Conservation (phyloP, 92 coral and sea anemone genomes). For the Epizoanthus stellaris region DNA sequence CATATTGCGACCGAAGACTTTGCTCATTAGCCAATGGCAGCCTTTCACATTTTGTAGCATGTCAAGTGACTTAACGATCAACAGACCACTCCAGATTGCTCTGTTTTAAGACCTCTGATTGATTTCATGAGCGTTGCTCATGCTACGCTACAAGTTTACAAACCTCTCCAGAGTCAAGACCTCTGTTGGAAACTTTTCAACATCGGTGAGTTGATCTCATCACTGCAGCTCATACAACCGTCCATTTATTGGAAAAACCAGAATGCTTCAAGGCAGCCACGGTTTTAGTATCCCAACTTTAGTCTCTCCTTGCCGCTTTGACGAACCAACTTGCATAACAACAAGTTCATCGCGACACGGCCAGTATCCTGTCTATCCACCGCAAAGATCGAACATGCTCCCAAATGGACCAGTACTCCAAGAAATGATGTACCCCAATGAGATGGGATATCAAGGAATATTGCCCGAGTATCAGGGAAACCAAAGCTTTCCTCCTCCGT, state of each 20-base stretch:
- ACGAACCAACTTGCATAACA: constrained; percentile 68
- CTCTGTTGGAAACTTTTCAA: constrained; percentile 28
- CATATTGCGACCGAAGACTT: constrained; percentile 45
- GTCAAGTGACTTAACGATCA: constrained; percentile 39
- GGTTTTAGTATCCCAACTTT: constrained; percentile 83
- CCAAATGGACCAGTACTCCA: constrained; percentile 81
- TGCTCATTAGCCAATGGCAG: constrained; percentile 68
- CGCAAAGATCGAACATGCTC: constrained; percentile 66
- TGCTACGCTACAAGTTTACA: constrained; percentile 13
- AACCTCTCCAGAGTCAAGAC: constrained; percentile 25
- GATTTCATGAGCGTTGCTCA: constrained; percentile 35
- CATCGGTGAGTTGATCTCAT: background rate
- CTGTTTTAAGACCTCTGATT: constrained; percentile 17
- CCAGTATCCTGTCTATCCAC: constrained; percentile 71
- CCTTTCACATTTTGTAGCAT: constrained; percentile 38
- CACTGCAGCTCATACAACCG: background rate
- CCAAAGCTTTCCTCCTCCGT: constrained; percentile 64
- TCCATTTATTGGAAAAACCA: constrained; percentile 12
- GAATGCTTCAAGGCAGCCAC: constrained; percentile 75
- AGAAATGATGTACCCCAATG: constrained; percentile 85
- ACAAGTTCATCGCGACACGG: constrained; percentile 71
- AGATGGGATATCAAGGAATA: constrained; percentile 75
- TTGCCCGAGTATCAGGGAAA: constrained; percentile 75
- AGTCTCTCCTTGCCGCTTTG: constrained; percentile 86
- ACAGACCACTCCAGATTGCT: constrained; percentile 63